Evolutionary conservation across 2,888 invertebrate species (phyloP).

Genomic region (Eurytoma adleriae): DNA sequence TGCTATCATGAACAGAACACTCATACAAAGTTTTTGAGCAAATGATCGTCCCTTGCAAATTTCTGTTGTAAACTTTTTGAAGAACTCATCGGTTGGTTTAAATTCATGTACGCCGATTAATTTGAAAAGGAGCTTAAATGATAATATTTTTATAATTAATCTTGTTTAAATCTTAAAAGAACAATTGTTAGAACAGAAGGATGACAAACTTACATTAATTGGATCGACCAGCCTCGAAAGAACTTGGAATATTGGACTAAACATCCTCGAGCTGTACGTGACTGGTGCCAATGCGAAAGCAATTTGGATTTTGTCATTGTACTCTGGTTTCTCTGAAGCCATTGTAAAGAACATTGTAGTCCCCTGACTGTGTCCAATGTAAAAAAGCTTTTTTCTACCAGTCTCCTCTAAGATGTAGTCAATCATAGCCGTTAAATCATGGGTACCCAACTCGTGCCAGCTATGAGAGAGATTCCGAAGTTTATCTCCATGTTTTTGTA

Average conservation of each 20-base stretch:
- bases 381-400: slow-evolving; percentile 76
- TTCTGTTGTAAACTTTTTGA: slow-evolving; percentile 75
- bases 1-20: slow-evolving; percentile 82
- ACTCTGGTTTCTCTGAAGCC: slow-evolving; percentile 73
- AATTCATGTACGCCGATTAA: slow-evolving; percentile 77
- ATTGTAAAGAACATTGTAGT: slow-evolving; percentile 75
- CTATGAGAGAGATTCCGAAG: slow-evolving; percentile 63
- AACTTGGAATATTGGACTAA: slow-evolving; percentile 49
- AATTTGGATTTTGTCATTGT: slow-evolving; percentile 73
- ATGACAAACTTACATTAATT: slow-evolving; percentile 29
- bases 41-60: slow-evolving; percentile 79
- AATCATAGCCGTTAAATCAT: slow-evolving; percentile 80
- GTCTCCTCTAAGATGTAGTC: slow-evolving; percentile 78
- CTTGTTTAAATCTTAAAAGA: neutral
- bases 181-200: neutral
- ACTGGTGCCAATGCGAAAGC: slow-evolving; percentile 74
- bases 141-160: neutral
- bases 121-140: slow-evolving; percentile 50
- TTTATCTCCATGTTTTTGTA: neutral
- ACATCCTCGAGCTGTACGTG: slow-evolving; percentile 64
- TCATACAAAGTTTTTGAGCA: slow-evolving; percentile 81
- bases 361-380: slow-evolving; percentile 82
- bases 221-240: slow-evolving; percentile 10
- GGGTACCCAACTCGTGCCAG: slow-evolving; percentile 81
- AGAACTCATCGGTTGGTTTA: slow-evolving; percentile 77